Evolutionary conservation across 2,797 vertebrate species (phyloP), one percentile per base, ranked within the genome.

Genomic region (Sciaenops ocellatus): DNA sequence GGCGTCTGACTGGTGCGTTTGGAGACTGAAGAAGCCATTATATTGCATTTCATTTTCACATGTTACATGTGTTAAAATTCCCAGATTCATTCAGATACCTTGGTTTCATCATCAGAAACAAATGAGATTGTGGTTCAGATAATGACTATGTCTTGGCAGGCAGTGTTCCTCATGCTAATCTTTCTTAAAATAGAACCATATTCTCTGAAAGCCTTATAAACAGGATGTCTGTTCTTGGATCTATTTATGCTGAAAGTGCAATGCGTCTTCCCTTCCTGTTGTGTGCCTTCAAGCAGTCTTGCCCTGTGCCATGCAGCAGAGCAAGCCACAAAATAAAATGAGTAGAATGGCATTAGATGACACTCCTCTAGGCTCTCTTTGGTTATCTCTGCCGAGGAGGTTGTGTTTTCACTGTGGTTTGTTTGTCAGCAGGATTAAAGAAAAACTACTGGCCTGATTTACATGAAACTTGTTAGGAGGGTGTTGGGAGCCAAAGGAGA

Each of bases 201-300:
- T 64, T 61, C 52, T 51, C 22, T 54, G 54, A 47, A 59, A 65
- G 2, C 24, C 22, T 74, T 54, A 56, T 69, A 67, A 83, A 88
- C 78, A 82, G 78, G 76, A 90, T 74, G 85, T 38, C 44, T 34
- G 46, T 38, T 6, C 30, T 78, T 76, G 51, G 72, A 78, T 86
- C 77, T 80, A 84, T 85, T 82, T 73, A 69, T 88, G 76, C 30
- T 85, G 28, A 82, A 67, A 30, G 73, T 76, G 52, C 30, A 76
- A 0, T 1, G 16, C 11, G 0, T 76, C 50, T 69, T 76, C 81
- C 69, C 50, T 69, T 76, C 81, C 69, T 68, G 72, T 77, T 54
- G 61, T 9, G 38, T 77, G 59, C 47, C 64, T 79, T 67, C 34
- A 20, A 68, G 73, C 80, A 10, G 26, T 65, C 34, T 16, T 3